Evolutionary conservation across 2,113 vertebrate species (phyloP).

Genomic region (Cyprinodon variegatus): DNA sequence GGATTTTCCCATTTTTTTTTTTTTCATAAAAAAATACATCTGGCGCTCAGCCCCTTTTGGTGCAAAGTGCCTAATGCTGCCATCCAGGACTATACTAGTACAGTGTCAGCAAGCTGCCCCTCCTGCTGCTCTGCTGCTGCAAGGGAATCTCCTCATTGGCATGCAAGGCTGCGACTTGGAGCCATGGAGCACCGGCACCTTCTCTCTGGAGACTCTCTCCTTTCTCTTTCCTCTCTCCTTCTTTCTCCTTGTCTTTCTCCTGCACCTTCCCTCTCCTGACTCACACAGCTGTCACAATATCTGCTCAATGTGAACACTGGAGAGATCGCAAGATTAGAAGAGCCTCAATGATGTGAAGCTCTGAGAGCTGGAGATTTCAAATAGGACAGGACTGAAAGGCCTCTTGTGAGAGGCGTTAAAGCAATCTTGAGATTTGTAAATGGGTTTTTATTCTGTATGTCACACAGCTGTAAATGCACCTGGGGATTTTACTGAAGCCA

Average conservation of each 20-base stretch:
- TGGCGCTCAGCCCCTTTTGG: slow-evolving; percentile 37
- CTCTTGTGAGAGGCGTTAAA: slow-evolving; percentile 57
- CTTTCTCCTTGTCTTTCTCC: slow-evolving; percentile 67
- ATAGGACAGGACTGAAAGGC: slow-evolving; percentile 52
- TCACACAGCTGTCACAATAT: slow-evolving; percentile 73
- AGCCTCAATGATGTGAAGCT: slow-evolving; percentile 49
- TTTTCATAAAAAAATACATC: slow-evolving; percentile 9
- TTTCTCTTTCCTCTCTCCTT: slow-evolving; percentile 59
- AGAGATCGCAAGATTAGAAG: slow-evolving; percentile 38
- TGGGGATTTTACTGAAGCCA: slow-evolving; percentile 26
- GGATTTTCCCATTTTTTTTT: slow-evolving; percentile 1
- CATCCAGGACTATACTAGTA: slow-evolving; percentile 55
- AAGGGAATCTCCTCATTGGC: slow-evolving; percentile 81
- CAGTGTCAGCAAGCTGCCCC: slow-evolving; percentile 56
- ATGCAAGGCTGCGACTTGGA: slow-evolving; percentile 72
- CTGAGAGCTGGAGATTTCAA: slow-evolving; percentile 56
- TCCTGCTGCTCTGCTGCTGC: slow-evolving; percentile 66
- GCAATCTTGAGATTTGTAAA: slow-evolving; percentile 53
- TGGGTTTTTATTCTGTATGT: slow-evolving; percentile 23
- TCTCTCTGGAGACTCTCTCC: slow-evolving; percentile 73
- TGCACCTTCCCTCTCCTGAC: slow-evolving; percentile 30
- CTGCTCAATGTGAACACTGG: slow-evolving; percentile 39
- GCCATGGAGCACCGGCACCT: slow-evolving; percentile 70
- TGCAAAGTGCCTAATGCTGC: slow-evolving; percentile 45
- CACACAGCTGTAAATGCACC: slow-evolving; percentile 3